Evolutionary conservation across 2,797 vertebrate genomes (phyloP).

Genomic region (Eulemur albifrons): DNA sequence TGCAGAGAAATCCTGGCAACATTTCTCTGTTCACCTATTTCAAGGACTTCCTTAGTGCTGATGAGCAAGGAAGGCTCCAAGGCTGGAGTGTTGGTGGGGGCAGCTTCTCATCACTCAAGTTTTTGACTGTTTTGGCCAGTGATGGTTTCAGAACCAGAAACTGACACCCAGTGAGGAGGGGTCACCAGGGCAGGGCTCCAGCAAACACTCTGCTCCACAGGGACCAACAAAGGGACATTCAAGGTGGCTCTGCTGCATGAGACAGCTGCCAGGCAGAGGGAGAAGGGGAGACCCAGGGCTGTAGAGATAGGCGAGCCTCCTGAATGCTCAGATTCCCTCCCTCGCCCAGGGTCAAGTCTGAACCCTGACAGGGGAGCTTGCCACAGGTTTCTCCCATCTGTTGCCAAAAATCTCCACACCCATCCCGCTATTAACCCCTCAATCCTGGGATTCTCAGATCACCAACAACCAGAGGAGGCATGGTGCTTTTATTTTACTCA

Average conservation of each 20-base stretch:
- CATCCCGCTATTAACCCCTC: neutral
- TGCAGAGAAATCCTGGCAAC: slow-evolving; percentile 67
- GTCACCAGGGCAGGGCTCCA: slow-evolving; percentile 40
- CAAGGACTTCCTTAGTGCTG: slow-evolving; percentile 75
- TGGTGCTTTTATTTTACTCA: slow-evolving; percentile 15
- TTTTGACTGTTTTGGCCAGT: slow-evolving; percentile 35
- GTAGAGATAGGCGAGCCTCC: neutral
- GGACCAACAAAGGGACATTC: neutral
- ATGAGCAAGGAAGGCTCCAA: slow-evolving; percentile 68
- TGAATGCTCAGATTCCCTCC: neutral
- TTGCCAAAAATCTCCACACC: slow-evolving; percentile 45
- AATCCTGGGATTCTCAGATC: neutral
- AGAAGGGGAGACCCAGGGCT: neutral
- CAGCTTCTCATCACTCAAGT: slow-evolving; percentile 57
- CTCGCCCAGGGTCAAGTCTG: neutral
- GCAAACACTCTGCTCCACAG: neutral
- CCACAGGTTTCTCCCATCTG: neutral
- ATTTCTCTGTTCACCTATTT: slow-evolving; percentile 79
- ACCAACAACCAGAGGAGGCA: neutral
- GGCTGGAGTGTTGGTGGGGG: slow-evolving; percentile 49
- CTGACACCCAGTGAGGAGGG: slow-evolving; percentile 41
- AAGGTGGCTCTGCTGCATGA: neutral
- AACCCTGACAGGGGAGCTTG: neutral
- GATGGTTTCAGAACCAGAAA: slow-evolving; percentile 50
- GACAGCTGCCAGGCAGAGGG: neutral